phyloP scores from a whole-genome alignment of 2,888 invertebrate species.

The Merodon equestris region DNA sequence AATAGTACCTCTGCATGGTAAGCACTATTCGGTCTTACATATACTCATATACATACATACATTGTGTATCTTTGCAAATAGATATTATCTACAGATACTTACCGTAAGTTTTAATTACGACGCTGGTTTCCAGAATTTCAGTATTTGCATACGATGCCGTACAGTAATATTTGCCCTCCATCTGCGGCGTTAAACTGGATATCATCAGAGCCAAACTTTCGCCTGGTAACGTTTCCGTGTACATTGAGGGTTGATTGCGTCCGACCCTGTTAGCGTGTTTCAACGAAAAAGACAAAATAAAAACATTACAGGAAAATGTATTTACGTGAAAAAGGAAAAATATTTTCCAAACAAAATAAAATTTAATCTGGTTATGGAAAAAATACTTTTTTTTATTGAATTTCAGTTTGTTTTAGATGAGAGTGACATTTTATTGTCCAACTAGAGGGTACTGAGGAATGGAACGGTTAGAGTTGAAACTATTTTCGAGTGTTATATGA shows the following conservation, averaged over 20 bases:
- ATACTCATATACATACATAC: too few relatives aligned
- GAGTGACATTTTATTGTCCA: constrained; percentile 40
- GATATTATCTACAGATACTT: constrained; percentile 74
- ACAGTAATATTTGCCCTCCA: constrained; percentile 91
- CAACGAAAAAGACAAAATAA: constrained; percentile 1
- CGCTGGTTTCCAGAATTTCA: constrained; percentile 83
- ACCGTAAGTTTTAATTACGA: constrained; percentile 87
- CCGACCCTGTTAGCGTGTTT: constrained; percentile 69
- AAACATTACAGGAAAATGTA: constrained; percentile 17
- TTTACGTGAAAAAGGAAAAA: background rate
- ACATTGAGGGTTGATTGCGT: constrained; percentile 81
- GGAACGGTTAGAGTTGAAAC: constrained; percentile 19
- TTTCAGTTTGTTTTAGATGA: constrained; percentile 14
- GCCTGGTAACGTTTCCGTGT: constrained; percentile 83
- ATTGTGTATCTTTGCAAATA: too few relatives aligned
- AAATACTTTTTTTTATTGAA: background rate
- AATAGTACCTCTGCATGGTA: constrained; percentile 28
- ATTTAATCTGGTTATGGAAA: constrained; percentile 19
- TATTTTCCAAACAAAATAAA: constrained; percentile 12
- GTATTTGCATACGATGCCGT: constrained; percentile 88
- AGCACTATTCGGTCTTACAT: too few relatives aligned
- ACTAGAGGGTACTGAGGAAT: constrained; percentile 20
- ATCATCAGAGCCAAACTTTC: constrained; percentile 87
- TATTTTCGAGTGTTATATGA: background rate
- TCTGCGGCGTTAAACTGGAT: constrained; percentile 85